Conservation (phyloP, 2,888 invertebrate genomes). For the Brachynemurus nebulosus region DNA sequence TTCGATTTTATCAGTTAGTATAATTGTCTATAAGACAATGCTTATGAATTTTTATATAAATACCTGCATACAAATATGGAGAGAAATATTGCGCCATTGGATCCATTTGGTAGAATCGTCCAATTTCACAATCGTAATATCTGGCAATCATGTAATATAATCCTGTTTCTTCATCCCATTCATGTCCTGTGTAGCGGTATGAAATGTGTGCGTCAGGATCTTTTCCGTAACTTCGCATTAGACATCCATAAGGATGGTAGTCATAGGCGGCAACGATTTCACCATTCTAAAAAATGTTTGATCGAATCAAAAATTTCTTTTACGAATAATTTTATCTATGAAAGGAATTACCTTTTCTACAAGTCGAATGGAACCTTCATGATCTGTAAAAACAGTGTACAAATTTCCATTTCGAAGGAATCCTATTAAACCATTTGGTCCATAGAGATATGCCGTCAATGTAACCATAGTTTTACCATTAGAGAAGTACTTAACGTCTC, state of each 20-base stretch:
- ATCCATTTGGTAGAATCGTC: slow-evolving; percentile 17
- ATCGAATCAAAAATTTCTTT: no score
- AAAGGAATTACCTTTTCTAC: no score
- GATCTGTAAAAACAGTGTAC: slow-evolving; percentile 18
- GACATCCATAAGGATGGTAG: slow-evolving; percentile 19
- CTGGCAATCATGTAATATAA: slow-evolving; percentile 20
- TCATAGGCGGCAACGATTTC: slow-evolving; percentile 20
- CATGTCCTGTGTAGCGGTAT: slow-evolving; percentile 19
- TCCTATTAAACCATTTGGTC: neutral
- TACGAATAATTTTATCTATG: no score
- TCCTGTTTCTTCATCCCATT: slow-evolving; percentile 19
- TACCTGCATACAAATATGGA: slow-evolving; percentile 20
- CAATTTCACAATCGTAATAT: slow-evolving; percentile 19
- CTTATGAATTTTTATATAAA: neutral
- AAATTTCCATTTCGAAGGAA: neutral
- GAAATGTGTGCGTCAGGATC: slow-evolving; percentile 11
- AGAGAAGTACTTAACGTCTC: neutral
- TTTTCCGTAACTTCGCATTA: slow-evolving; percentile 14
- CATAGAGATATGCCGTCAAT: neutral
- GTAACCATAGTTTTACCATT: neutral
- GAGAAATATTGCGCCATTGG: slow-evolving; percentile 16
- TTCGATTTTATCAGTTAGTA: neutral
- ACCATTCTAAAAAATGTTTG: no score
- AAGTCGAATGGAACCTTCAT: slow-evolving; percentile 17
- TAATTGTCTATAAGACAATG: no score